Evolutionary conservation across 2,888 invertebrate genomes (phyloP).

Genomic region (Xylota sylvarum): DNA sequence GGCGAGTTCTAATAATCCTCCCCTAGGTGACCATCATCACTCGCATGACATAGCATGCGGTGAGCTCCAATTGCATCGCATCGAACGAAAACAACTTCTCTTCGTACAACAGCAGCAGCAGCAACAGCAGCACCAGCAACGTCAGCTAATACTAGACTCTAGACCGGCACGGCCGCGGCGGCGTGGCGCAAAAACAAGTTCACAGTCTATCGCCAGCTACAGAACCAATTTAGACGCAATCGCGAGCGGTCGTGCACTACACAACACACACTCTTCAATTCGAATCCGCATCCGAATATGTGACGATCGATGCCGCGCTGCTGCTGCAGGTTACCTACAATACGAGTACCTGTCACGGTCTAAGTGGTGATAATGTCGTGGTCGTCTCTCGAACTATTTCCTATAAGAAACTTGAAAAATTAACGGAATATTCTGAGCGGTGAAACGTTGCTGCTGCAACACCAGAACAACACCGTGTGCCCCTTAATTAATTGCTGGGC

Average conservation of each 20-base stretch:
- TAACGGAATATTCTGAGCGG: slow-evolving; percentile 56
- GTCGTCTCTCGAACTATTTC: slow-evolving; percentile 46
- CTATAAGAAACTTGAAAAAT: slow-evolving; percentile 52
- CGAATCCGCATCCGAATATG: slow-evolving; percentile 66
- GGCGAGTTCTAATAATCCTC: slow-evolving; percentile 56
- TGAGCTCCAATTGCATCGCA: slow-evolving; percentile 61
- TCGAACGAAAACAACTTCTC: slow-evolving; percentile 24
- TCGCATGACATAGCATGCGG: slow-evolving; percentile 67
- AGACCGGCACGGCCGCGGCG: slow-evolving; percentile 25
- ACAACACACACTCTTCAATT: slow-evolving; percentile 27
- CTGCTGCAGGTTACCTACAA: slow-evolving; percentile 43
- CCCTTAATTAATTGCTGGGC: slow-evolving; percentile 50
- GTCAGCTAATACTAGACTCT: neutral
- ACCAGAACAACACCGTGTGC: slow-evolving; percentile 36
- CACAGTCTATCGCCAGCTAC: slow-evolving; percentile 65
- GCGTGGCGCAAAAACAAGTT: slow-evolving; percentile 65
- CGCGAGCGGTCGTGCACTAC: slow-evolving; percentile 64
- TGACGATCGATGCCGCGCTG: slow-evolving; percentile 46
- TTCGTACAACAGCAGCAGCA: slow-evolving; percentile 20
- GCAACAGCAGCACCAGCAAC: slow-evolving; percentile 5
- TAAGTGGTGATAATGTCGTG: slow-evolving; percentile 65
- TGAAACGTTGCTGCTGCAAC: slow-evolving; percentile 27
- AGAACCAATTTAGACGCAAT: slow-evolving; percentile 74
- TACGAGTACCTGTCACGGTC: slow-evolving; percentile 69
- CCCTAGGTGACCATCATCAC: slow-evolving; percentile 55